A percentile compares a stretch with the other conserved stretches of the same genome.
phyloP scores from a whole-genome alignment of 1,140 invertebrate genomes.

The Cecropterus lyciades region DNA sequence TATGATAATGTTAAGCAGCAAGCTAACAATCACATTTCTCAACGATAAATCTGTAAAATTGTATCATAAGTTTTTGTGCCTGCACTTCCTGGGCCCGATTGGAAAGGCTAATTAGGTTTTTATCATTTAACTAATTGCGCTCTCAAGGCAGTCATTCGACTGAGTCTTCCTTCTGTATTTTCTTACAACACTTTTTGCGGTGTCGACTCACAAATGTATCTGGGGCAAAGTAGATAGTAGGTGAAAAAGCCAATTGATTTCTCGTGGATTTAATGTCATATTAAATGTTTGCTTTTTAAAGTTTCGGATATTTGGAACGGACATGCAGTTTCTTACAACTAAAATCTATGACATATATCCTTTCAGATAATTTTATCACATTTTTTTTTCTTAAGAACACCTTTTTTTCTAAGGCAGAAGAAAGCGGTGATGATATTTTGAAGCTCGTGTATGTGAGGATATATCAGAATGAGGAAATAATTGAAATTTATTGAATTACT shows the following conservation, averaged over 20 bases:
- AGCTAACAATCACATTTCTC: background rate
- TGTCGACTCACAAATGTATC: slow-evolving; percentile 7
- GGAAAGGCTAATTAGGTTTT: slow-evolving; percentile 68
- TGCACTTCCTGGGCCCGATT: slow-evolving; percentile 59
- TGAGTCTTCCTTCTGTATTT: slow-evolving; percentile 64
- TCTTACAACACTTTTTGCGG: slow-evolving; percentile 42
- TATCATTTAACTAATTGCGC: slow-evolving; percentile 54
- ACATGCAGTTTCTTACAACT: too few species aligned
- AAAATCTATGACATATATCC: too few species aligned
- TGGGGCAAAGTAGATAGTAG: background rate
- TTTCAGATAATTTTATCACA: too few species aligned
- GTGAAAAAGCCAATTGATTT: slow-evolving; percentile 5
- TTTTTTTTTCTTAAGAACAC: too few species aligned
- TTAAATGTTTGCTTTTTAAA: background rate
- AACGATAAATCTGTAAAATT: slow-evolving; percentile 16
- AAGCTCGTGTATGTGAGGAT: too few species aligned
- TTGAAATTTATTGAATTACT: too few species aligned
- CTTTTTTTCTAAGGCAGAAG: too few species aligned
- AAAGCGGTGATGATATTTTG: too few species aligned
- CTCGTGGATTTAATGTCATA: background rate
- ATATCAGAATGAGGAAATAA: too few species aligned
- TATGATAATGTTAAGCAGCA: background rate
- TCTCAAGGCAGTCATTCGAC: slow-evolving; percentile 66
- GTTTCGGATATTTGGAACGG: background rate
- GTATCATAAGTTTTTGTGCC: slow-evolving; percentile 35